Percentiles rank a stretch among this genome's conserved stretches.
Evolutionary conservation across 2,888 invertebrate genomes (phyloP).

Genomic region (Cremastinae sp.): DNA sequence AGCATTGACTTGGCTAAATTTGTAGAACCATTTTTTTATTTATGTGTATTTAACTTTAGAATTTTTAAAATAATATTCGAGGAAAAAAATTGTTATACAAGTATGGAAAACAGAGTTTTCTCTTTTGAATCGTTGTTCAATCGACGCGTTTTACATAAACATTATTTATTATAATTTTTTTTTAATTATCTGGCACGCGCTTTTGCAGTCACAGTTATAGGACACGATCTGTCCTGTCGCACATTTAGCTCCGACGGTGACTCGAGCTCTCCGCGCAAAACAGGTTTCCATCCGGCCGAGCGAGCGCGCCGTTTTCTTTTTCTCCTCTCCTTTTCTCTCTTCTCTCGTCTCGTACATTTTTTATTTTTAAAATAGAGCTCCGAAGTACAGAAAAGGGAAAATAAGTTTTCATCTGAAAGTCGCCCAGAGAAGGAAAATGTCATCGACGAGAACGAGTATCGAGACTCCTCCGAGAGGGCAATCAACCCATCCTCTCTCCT

Average conservation of each 20-base stretch:
- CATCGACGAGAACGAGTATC: conserved; percentile 46
- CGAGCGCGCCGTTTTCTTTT: conserved; percentile 32
- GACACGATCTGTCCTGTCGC: conserved; percentile 35
- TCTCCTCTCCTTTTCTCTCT: neutral
- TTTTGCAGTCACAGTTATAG: conserved; percentile 21
- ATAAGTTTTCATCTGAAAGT: conserved; percentile 61
- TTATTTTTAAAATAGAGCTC: conserved; percentile 46
- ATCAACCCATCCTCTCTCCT: conserved; percentile 49
- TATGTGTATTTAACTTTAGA: no score
- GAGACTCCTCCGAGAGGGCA: conserved; percentile 52
- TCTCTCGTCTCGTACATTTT: conserved; percentile 18
- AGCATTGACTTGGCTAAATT: no score
- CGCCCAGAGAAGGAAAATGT: conserved; percentile 55
- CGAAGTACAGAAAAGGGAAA: conserved; percentile 46
- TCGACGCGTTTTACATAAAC: no score
- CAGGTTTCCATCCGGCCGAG: conserved; percentile 63
- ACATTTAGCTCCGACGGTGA: conserved; percentile 32
- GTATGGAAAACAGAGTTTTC: no score
- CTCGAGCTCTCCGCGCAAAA: conserved; percentile 53
- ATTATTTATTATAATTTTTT: no score
- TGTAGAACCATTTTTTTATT: no score
- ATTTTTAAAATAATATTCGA: no score
- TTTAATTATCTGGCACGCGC: neutral
- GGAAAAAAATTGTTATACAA: no score
- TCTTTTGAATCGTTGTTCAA: no score